Percentiles rank a stretch among this genome's conserved stretches.
These are phyloP conservation scores for Cirrhinus molitorella DNA, from an alignment of 2,797 vertebrate genomes.

Conservation along the genomic window DNA sequence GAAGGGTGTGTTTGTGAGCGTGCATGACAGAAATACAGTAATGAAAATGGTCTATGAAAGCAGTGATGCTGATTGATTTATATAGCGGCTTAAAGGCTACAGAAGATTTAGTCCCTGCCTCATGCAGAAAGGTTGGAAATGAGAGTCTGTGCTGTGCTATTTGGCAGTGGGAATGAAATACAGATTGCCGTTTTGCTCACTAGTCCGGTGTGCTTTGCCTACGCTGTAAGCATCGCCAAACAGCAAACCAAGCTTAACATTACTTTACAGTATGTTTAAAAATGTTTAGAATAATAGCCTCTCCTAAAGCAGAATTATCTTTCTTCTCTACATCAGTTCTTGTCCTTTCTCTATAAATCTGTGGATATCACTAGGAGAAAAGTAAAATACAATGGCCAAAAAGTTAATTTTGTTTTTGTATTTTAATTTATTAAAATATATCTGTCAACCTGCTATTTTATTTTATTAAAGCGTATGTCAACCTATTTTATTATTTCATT, in stretches of 20 bases:
- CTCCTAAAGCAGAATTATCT: not conserved
- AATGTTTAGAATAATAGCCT: not conserved
- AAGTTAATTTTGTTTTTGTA: no score
- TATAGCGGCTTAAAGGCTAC: conserved; percentile 69
- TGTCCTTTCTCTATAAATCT: not conserved
- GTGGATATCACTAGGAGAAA: not conserved
- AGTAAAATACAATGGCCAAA: not conserved
- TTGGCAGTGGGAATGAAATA: conserved; percentile 24
- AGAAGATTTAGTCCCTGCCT: conserved; percentile 69
- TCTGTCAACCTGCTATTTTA: no score
- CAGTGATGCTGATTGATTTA: conserved; percentile 71
- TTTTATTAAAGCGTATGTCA: no score
- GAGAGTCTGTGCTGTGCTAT: conserved; percentile 25
- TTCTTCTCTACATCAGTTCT: not conserved
- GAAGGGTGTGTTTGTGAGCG: conserved; percentile 21
- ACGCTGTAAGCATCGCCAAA: not conserved
- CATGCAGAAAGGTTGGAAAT: conserved; percentile 44
- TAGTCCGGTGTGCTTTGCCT: not conserved
- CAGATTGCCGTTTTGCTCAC: conserved; percentile 11
- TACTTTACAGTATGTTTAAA: conserved; percentile 9
- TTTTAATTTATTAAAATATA: no score
- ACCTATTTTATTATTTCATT: no score
- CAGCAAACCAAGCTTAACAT: not conserved
- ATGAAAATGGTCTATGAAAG: conserved; percentile 43
- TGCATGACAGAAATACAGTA: conserved; percentile 29